phyloP scores from a whole-genome alignment of 2,888 invertebrate species.

The Netelia inedita region DNA sequence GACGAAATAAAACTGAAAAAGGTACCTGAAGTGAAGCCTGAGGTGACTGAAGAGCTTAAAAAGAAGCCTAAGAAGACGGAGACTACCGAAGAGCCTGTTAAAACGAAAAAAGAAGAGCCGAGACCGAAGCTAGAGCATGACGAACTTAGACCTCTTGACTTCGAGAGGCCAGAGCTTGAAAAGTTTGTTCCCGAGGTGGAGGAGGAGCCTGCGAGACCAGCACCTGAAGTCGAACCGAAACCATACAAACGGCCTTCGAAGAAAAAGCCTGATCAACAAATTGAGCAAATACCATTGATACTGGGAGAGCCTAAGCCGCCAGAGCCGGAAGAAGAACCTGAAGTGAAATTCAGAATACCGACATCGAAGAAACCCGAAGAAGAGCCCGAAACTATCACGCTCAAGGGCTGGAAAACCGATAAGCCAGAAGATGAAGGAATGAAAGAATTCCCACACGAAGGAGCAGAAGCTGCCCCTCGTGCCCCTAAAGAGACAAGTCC shows the following conservation, averaged over 20 bases:
- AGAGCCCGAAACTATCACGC: conserved; percentile 80
- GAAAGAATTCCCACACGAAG: conserved; percentile 76
- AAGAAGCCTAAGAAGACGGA: conserved; percentile 76
- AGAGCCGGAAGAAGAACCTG: conserved; percentile 84
- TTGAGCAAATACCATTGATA: conserved; percentile 81
- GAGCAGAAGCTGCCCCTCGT: conserved; percentile 70
- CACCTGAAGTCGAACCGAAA: conserved; percentile 78
- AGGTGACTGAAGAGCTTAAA: conserved; percentile 79
- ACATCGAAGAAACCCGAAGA: conserved; percentile 79
- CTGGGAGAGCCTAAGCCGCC: conserved; percentile 84
- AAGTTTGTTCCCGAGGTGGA: conserved; percentile 80
- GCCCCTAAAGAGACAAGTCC: conserved; percentile 67
- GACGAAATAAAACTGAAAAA: conserved; percentile 83
- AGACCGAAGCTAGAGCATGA: conserved; percentile 78
- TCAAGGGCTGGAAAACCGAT: conserved; percentile 82
- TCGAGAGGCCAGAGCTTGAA: conserved; percentile 82
- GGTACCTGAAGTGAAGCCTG: conserved; percentile 79
- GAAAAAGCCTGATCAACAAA: conserved; percentile 81
- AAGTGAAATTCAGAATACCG: conserved; percentile 84
- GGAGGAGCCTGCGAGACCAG: conserved; percentile 80
- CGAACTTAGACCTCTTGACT: conserved; percentile 80
- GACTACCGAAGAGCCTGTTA: conserved; percentile 74
- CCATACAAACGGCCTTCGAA: conserved; percentile 78
- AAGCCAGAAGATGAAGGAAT: conserved; percentile 77
- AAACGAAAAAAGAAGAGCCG: conserved; percentile 77